A percentile compares a stretch with the other conserved stretches of the same genome.
Evolutionary conservation across 2,888 invertebrate genomes (phyloP).

Genomic region (Polymixis lichenea): DNA sequence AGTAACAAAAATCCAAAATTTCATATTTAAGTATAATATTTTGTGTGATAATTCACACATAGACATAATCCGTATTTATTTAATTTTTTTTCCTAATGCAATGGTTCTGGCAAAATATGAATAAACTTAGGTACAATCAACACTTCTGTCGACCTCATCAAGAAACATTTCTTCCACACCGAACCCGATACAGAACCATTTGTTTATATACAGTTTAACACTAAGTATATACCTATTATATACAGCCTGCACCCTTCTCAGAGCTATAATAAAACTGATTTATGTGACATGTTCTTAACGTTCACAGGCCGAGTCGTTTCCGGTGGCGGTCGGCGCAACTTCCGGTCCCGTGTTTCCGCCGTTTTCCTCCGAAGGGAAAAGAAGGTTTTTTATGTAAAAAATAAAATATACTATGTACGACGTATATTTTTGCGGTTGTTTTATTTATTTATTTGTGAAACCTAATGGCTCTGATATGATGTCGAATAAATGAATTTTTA

Average conservation of each 20-base stretch:
- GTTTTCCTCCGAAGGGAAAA: conserved; percentile 77
- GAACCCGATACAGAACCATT: not conserved
- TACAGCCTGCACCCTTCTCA: conserved; percentile 61
- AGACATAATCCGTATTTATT: too few relatives aligned
- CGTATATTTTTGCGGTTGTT: conserved; percentile 48
- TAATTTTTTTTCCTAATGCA: too few relatives aligned
- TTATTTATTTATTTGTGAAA: conserved; percentile 58
- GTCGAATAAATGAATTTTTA: conserved; percentile 34
- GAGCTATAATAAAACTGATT: conserved; percentile 78
- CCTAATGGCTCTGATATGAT: conserved; percentile 38
- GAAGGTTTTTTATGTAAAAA: conserved; percentile 61
- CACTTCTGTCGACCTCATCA: not conserved
- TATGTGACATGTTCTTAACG: conserved; percentile 80
- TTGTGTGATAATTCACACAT: too few relatives aligned
- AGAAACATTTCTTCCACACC: not conserved
- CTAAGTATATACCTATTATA: conserved; percentile 34
- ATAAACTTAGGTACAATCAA: not conserved
- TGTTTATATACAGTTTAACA: conserved; percentile 26
- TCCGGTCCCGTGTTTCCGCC: conserved; percentile 80
- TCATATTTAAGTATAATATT: too few relatives aligned
- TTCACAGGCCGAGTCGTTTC: conserved; percentile 77
- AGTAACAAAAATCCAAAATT: too few relatives aligned
- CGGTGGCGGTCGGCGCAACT: conserved; percentile 77
- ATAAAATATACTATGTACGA: conserved; percentile 54
- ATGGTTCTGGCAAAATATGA: not conserved